phyloP scores from a whole-genome alignment of 2,888 invertebrate genomes.

The Diaphora mendica region DNA sequence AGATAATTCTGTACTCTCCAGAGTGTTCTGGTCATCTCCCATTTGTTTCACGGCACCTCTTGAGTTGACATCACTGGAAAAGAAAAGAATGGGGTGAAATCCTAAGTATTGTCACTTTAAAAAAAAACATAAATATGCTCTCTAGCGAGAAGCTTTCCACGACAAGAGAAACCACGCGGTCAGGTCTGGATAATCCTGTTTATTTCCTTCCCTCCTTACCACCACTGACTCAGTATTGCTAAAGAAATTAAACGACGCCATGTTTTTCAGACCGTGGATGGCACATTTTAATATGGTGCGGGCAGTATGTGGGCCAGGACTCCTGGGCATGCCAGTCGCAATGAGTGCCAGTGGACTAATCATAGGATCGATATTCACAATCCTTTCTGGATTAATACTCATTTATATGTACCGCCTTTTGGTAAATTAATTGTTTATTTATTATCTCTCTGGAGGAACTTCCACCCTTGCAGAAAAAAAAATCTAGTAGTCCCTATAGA shows the following conservation, averaged over 20 bases:
- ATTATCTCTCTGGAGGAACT: neutral
- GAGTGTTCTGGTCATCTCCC: neutral
- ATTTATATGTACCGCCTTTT: slow-evolving; percentile 64
- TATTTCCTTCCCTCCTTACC: neutral
- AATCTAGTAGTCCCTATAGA: neutral
- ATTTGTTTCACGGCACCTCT: neutral
- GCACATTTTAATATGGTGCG: slow-evolving; percentile 71
- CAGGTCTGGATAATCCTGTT: neutral
- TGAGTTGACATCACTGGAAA: too few relatives aligned
- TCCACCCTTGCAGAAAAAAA: neutral
- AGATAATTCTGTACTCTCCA: neutral
- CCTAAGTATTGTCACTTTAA: too few relatives aligned
- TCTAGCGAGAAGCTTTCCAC: neutral
- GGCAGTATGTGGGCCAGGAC: slow-evolving; percentile 64
- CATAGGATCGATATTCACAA: slow-evolving; percentile 60
- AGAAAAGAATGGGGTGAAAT: too few relatives aligned
- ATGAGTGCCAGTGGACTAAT: slow-evolving; percentile 68
- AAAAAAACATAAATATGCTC: neutral
- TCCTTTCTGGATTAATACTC: slow-evolving; percentile 59
- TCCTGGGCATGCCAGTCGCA: slow-evolving; percentile 68
- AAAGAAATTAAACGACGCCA: neutral
- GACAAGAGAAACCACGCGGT: neutral
- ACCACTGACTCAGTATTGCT: neutral
- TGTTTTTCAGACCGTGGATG: slow-evolving; percentile 64
- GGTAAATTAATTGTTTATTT: slow-evolving; percentile 48